Base-by-base conservation (phyloP, 2,888 invertebrate species). In the Oxycera nigricornis region DNA sequence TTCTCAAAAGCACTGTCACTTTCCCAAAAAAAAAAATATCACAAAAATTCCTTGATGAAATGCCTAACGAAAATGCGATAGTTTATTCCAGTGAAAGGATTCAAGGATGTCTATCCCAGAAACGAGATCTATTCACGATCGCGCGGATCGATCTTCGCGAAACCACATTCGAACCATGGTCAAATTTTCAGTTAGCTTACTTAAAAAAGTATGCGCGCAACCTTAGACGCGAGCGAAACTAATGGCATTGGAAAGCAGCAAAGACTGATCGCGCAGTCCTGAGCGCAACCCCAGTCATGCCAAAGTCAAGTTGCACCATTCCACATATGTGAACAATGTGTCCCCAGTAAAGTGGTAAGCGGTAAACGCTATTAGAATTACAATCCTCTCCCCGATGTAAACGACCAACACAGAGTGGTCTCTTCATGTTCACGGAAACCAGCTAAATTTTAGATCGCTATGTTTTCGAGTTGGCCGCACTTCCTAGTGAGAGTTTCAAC, bases 201-300 rank as follows among this genome's bases (percentile, higher is more conserved):
- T n/a, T n/a, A n/a, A n/a, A n/a, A 28, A 65, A 65, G 24, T 30
- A 9, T 41, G 41, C 41, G 65, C 65, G 65, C 35, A 65, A 65
- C 65, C 24, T 41, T 41, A 65, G 65, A 65, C 11, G 41, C 65
- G n/a, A n/a, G n/a, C n/a, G 65, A 65, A 61, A 65, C 65, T 41
- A 65, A 65, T 65, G 41, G 65, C 24, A 65, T 65, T 65, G 41
- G 22, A 65, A 65, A 65, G 65, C 65, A 41, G n/a, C 41, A n/a
- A 65, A 65, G 65, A 65, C 65, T 65, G 65, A 65, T 65, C 65
- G 65, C 65, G 41, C 39, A 24, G 41, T 65, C 65, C 41, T 65
- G 24, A 65, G 24, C 41, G 39, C 24, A 65, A 22, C 41, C n/a
- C 17, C n/a, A 20, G 41, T 17, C 65, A 30, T 41, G 41, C 65